Evolutionary conservation across 2,797 vertebrate species (phyloP).

Genomic region (Falco berigora): DNA sequence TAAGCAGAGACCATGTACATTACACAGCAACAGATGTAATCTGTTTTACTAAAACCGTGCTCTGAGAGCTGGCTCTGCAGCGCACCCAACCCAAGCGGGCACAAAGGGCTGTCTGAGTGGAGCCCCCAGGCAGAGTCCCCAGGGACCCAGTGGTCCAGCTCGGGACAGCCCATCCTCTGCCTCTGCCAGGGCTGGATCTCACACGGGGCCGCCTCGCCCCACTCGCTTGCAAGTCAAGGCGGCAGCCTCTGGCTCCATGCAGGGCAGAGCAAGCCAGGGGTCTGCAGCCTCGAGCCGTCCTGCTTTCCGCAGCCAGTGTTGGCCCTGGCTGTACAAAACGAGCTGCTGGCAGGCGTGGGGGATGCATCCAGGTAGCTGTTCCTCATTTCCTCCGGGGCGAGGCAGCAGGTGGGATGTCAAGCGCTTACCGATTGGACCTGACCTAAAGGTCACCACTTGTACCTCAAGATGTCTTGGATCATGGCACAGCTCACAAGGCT

Average conservation of each 20-base stretch:
- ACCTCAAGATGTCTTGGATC: background rate
- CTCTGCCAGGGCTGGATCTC: background rate
- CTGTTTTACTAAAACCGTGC: background rate
- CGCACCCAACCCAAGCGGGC: background rate
- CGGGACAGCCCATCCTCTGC: fast-evolving
- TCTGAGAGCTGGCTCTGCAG: background rate
- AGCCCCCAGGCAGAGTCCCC: background rate
- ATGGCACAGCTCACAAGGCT: background rate
- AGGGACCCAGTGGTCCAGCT: background rate
- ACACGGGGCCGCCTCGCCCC: fast-evolving
- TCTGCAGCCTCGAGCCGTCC: background rate
- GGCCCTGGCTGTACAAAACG: fast-evolving
- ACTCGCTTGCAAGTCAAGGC: background rate
- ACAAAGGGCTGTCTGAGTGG: background rate
- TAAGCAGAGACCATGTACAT: background rate
- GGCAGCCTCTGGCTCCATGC: background rate
- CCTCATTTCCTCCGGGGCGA: background rate
- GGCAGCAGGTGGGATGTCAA: background rate
- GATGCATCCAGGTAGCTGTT: background rate
- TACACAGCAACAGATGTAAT: background rate
- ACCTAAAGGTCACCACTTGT: background rate
- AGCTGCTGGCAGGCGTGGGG: background rate
- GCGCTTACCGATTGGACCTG: background rate
- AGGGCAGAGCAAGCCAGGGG: background rate
- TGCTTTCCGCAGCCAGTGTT: fast-evolving